phyloP scores from a whole-genome alignment of 2,797 vertebrate species.

The Dallia pectoralis region DNA sequence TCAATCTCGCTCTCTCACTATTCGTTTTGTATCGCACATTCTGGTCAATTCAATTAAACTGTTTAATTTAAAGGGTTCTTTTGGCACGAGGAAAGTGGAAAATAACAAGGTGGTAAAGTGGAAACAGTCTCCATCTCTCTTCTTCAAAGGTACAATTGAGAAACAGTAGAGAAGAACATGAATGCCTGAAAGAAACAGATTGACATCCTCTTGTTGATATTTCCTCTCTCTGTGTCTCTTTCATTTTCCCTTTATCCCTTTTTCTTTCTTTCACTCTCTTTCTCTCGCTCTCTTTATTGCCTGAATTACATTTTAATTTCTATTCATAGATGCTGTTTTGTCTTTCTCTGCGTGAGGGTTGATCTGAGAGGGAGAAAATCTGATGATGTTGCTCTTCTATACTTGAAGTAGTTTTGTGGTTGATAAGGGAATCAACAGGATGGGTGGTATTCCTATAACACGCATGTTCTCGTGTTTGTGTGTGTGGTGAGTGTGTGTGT shows the following conservation, averaged over 20 bases:
- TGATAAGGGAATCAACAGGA: neutral
- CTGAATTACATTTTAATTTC: neutral
- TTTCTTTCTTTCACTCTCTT: neutral
- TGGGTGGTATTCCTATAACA: neutral
- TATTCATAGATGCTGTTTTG: neutral
- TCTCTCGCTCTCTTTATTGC: neutral
- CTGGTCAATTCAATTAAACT: neutral
- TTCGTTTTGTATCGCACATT: no score
- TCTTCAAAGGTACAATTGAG: no score
- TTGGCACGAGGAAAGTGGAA: no score
- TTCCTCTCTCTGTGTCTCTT: neutral
- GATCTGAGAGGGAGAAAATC: neutral
- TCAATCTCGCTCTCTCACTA: no score
- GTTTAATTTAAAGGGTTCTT: no score
- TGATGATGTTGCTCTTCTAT: slow-evolving; percentile 5
- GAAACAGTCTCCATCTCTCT: no score
- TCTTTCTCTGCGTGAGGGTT: neutral
- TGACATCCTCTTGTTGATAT: neutral
- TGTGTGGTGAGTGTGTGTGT: neutral
- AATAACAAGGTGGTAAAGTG: no score
- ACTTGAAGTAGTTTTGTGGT: slow-evolving; percentile 7
- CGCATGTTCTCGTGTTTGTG: neutral
- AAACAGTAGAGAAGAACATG: neutral
- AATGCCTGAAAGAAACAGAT: neutral
- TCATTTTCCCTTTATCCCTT: slow-evolving; percentile 7